Conservation (phyloP, 2,797 vertebrate species). For the Sebastes minor region DNA sequence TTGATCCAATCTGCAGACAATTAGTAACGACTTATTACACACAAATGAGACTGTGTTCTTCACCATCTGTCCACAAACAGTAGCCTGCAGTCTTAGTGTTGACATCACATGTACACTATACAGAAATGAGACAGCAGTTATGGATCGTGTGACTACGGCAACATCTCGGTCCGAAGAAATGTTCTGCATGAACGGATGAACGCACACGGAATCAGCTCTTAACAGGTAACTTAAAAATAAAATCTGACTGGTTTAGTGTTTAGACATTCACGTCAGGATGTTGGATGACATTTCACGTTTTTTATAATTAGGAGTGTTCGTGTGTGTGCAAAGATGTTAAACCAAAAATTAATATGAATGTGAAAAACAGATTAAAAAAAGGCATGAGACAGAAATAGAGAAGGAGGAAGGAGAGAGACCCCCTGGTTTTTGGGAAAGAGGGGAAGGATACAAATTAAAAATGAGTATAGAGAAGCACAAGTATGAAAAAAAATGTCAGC, state of each 20-base stretch:
- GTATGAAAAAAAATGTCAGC: constrained; percentile 27
- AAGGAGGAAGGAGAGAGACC: background rate
- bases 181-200: constrained; percentile 6
- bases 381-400: background rate
- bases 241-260: background rate
- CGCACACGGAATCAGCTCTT: background rate
- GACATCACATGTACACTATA: constrained; percentile 24
- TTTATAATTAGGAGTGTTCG: background rate
- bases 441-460: constrained; percentile 34
- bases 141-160: background rate
- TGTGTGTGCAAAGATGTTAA: background rate
- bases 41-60: constrained; percentile 64
- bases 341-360: constrained; percentile 7
- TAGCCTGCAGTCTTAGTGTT: constrained; percentile 35
- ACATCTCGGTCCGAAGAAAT: constrained; percentile 6
- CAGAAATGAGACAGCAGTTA: background rate
- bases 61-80: constrained; percentile 61
- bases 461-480: constrained; percentile 23
- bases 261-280: background rate
- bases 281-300: constrained; percentile 7
- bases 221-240: background rate
- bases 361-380: constrained; percentile 15
- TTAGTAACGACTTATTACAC: constrained; percentile 80
- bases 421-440: background rate
- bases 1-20: constrained; percentile 76